Evolutionary conservation across 2,797 vertebrate genomes (phyloP), one percentile per base, ranked within the genome.

Genomic region (Neomorphus geoffroyi): DNA sequence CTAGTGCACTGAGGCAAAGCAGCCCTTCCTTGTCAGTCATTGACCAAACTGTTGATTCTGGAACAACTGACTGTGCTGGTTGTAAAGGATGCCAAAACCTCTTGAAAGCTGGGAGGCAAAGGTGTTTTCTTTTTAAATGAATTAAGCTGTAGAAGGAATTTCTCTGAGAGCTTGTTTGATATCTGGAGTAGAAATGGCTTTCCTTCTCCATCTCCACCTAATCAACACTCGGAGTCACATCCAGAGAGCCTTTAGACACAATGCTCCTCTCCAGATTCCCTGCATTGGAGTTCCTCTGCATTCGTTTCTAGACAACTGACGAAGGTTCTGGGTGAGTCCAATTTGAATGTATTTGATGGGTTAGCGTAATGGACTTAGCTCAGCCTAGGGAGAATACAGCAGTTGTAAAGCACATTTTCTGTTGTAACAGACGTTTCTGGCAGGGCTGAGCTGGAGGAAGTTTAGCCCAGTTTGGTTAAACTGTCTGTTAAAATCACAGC

Each of bases 31-130:
- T 89, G 91, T 94, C 94, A 85, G 92, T 92, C 94, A 82, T 13
- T 65, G 93, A 91, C 95, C 92, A 94, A 94, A 93, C 78, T 93
- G 84, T 95, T 97, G 95, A 93, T 91, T 94, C 93, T 96, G 93
- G 93, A 96, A 78, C 81, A 64, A 89, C 60, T 61, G 67, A 89
- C 84, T 87, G 19, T 41, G 57, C 84, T 87, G 83, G 43, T 66
- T 57, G 41, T 64, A 82, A 88, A 87, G 60, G 78, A 87, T 89
- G 80, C 88, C 95, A 94, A 94, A 96, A 94, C n/a, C 86, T 94
- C 92, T 93, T 78, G 62, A 85, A 90, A 93, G 57, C 61, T 89
- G 57, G 37, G 90, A 92, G 24, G 88, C 45, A 84, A 81, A 93
- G 88, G 90, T 95, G 69, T 91, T 94, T 91, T 96, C 86, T 94